Evolutionary conservation across 2,888 invertebrate genomes (phyloP), one percentile per base, ranked within the genome.

Genomic region (Eristalis arbustorum): DNA sequence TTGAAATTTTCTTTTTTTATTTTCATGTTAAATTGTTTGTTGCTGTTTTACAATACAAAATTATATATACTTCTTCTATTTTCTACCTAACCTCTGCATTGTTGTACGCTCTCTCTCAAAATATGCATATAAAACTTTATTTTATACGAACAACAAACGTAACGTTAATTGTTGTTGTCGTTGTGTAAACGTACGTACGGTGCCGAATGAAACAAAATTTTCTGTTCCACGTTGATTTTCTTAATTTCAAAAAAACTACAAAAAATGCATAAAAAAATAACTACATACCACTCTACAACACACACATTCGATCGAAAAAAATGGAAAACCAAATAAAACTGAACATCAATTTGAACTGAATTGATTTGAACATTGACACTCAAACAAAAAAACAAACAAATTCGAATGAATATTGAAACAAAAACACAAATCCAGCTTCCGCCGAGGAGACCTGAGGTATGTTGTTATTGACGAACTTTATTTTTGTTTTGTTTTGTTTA

Each of bases 391-490:
- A 80, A 84, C 37, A 42, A 83, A 66, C 74, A 64, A 73, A 75
- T 87, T 80, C 59, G 62, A 88, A 73, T 92, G 77, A 78, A 69
- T 62, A 77, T 79, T 64, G 37, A 66, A 84, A 72, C 62, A 40
- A 25, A 66, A 72, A 74, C 71, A 68, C 66, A 73, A 83, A 88
- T 78, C 88, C 95, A 97, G 96, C 95, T 96, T 94, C 96, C 97
- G 93, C 96, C 96, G 93, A 95, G 97, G 94, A 96, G 96, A 94
- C 97, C 97, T 92, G 97, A 97, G 97, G 97, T 97, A 96, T 94
- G 96, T 95, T 91, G 84, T 85, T 88, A 83, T 88, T 88, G 76
- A 88, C 75, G 88, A 78, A 49, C 8, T 49, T 34, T 22, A 83
- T 87, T 1, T 18, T 49, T 34, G 28, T 84, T 87, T n/a, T n/a